Percentiles rank a stretch among this genome's conserved stretches.
phyloP scores from a whole-genome alignment of 2,113 vertebrate genomes.

The Tachycineta bicolor region DNA sequence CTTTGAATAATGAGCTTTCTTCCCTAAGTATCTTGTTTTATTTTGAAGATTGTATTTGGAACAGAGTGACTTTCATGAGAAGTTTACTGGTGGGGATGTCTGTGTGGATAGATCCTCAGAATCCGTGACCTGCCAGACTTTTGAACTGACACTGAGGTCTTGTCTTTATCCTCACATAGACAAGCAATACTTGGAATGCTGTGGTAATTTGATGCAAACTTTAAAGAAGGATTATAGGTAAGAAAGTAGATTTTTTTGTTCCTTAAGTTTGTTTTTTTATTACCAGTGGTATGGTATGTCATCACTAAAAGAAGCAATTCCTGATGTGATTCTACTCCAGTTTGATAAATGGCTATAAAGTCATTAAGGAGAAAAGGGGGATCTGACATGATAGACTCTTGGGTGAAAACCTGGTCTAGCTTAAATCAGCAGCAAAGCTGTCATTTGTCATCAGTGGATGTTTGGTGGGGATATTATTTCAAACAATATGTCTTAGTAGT shows the following conservation, averaged over 20 bases:
- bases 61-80: slow-evolving; percentile 92
- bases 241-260: not conserved
- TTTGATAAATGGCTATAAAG: not conserved
- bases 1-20: not conserved
- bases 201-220: slow-evolving; percentile 94
- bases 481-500: not conserved
- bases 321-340: not conserved
- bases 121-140: slow-evolving; percentile 95
- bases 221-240: slow-evolving; percentile 95
- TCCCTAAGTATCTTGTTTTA: not conserved
- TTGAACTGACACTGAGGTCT: slow-evolving; percentile 91
- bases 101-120: slow-evolving; percentile 93
- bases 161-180: slow-evolving; percentile 97
- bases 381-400: not conserved
- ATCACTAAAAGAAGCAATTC: not conserved
- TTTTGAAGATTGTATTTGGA: slow-evolving; percentile 90
- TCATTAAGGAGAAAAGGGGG: not conserved
- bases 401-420: not conserved
- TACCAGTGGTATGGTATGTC: not conserved
- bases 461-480: not conserved
- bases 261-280: not conserved
- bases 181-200: slow-evolving; percentile 92
- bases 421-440: not conserved
- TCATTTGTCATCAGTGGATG: not conserved
- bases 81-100: slow-evolving; percentile 87